Evolutionary conservation across 2,113 vertebrate genomes (phyloP).

Genomic region (Lucifuga dentata): DNA sequence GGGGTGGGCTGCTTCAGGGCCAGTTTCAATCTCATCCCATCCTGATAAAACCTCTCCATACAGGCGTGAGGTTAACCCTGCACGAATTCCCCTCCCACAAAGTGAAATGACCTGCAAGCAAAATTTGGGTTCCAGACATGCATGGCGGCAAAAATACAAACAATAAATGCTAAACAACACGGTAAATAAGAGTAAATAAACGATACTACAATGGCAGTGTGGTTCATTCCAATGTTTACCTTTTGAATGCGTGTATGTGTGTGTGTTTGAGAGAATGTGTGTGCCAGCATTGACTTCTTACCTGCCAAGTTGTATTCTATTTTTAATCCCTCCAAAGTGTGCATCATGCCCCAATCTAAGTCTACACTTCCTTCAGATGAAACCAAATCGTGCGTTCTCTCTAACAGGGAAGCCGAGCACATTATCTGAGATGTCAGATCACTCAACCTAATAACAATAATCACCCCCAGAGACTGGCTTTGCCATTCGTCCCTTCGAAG

Average conservation of each 20-base stretch:
- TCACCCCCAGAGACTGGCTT: conserved; percentile 65
- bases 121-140: not conserved
- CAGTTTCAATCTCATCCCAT: conserved; percentile 24
- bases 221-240: conserved; percentile 6
- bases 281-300: not conserved
- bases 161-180: not conserved
- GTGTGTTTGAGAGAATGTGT: conserved; percentile 6
- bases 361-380: conserved; percentile 39
- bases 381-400: conserved; percentile 58
- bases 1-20: conserved; percentile 22
- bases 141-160: not conserved
- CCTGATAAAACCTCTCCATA: conserved; percentile 9
- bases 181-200: not conserved
- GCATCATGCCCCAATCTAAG: conserved; percentile 13
- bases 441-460: conserved; percentile 81
- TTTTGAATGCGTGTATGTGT: conserved; percentile 9
- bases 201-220: not conserved
- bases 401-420: conserved; percentile 58
- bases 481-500: conserved; percentile 61
- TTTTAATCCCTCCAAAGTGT: conserved; percentile 14
- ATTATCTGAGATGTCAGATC: conserved; percentile 73
- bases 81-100: conserved; percentile 8
- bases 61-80: not conserved
- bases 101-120: conserved; percentile 3
- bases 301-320: conserved; percentile 21